Percentiles rank a stretch among this genome's conserved stretches.
phyloP scores from a whole-genome alignment of 1,140 invertebrate genomes.

The Drosophila seguyi region DNA sequence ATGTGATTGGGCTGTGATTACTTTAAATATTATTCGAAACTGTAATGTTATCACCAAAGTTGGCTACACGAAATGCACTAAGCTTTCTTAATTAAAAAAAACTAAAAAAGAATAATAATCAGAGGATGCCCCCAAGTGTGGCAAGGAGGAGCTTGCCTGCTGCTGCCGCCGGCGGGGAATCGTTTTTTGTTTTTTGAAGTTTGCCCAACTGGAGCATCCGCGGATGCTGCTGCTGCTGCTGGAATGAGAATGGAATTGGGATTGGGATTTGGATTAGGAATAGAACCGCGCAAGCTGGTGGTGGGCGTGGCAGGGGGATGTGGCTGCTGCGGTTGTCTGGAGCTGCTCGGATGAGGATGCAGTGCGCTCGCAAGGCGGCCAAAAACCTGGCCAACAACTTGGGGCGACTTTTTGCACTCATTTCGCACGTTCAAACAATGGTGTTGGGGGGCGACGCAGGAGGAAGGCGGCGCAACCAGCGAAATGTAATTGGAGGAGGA shows the following conservation, averaged over 20 bases:
- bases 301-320: not conserved
- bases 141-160: not conserved
- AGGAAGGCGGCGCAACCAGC: conserved; percentile 11
- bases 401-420: conserved; percentile 79
- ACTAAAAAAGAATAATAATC: not conserved
- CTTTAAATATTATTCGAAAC: not conserved
- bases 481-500: conserved; percentile 43
- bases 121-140: conserved; percentile 15
- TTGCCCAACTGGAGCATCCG: conserved; percentile 48
- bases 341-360: conserved; percentile 1
- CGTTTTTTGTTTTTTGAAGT: conserved; percentile 77
- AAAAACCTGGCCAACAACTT: conserved; percentile 61
- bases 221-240: conserved; percentile 5
- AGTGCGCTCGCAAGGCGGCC: not conserved
- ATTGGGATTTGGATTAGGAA: conserved; percentile 5
- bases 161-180: conserved; percentile 64
- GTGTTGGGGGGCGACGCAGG: not conserved
- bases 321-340: conserved; percentile 10
- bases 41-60: not conserved
- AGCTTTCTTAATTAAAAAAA: not conserved
- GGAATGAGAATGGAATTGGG: not conserved
- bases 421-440: conserved; percentile 70
- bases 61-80: not conserved
- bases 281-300: conserved; percentile 2
- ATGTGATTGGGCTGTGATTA: not conserved